phyloP scores from a whole-genome alignment of 1,140 invertebrate genomes.

The Trachelipus rathkii region DNA sequence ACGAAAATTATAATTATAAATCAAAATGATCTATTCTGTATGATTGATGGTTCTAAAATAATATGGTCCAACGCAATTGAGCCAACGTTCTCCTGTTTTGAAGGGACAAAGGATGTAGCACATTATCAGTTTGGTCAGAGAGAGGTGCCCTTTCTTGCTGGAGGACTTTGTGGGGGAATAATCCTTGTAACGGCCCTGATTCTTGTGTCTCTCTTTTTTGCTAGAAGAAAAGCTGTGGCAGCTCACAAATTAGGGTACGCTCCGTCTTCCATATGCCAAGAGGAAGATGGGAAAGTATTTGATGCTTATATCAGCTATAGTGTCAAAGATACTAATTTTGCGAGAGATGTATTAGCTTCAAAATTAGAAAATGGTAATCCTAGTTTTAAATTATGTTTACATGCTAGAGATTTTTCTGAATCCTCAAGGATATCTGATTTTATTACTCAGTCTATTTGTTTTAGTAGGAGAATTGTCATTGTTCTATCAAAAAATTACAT shows the following conservation, averaged over 20 bases:
- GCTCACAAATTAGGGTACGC: constrained; percentile 28
- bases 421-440: constrained; percentile 68
- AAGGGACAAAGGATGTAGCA: constrained; percentile 28
- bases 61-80: constrained; percentile 30
- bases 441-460: constrained; percentile 85
- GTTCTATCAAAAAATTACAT: constrained; percentile 89
- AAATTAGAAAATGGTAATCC: constrained; percentile 71
- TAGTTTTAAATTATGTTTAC: constrained; percentile 81
- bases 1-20: not conserved
- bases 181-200: constrained; percentile 35
- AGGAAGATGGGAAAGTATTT: constrained; percentile 79
- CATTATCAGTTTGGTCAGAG: constrained; percentile 36
- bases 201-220: constrained; percentile 34
- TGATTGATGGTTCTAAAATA: constrained; percentile 26
- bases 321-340: constrained; percentile 84
- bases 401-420: constrained; percentile 78
- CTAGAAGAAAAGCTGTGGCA: constrained; percentile 32
- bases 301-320: constrained; percentile 92
- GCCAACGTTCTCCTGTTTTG: constrained; percentile 30
- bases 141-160: constrained; percentile 35
- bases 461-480: constrained; percentile 80
- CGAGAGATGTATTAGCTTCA: constrained; percentile 59
- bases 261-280: constrained; percentile 50
- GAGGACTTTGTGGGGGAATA: constrained; percentile 32
- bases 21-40: constrained; percentile 29